A percentile compares a stretch with the other conserved stretches of the same genome.
These are phyloP conservation scores for Calameuta pallipes DNA, from an alignment of 2,888 invertebrate species.

Conservation along the genomic window DNA sequence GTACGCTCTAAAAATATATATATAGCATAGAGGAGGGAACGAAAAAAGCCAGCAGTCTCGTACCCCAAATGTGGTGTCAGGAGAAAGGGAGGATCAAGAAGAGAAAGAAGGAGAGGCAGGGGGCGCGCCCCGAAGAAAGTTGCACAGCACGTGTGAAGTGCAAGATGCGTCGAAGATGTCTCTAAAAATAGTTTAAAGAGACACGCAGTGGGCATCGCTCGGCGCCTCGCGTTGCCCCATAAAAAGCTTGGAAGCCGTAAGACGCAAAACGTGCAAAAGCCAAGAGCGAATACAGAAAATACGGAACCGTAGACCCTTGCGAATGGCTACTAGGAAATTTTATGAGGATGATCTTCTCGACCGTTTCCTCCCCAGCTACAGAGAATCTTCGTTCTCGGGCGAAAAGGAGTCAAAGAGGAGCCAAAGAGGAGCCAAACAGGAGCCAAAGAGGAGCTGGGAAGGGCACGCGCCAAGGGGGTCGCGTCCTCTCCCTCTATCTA, in stretches of 20 bases:
- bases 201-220: too few species aligned
- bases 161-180: constrained; percentile 34
- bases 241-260: too few species aligned
- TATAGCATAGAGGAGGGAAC: background rate
- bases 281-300: too few species aligned
- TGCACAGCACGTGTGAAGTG: constrained; percentile 36
- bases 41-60: constrained; percentile 1
- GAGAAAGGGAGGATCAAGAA: background rate
- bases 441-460: constrained; percentile 4
- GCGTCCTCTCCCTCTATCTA: constrained; percentile 7
- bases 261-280: too few species aligned
- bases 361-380: too few species aligned
- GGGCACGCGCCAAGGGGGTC: constrained; percentile 36
- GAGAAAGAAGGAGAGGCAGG: background rate
- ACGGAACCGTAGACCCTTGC: too few species aligned
- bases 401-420: background rate
- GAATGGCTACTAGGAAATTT: too few species aligned
- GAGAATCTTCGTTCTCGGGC: background rate
- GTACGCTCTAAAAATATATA: constrained; percentile 5
- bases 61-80: background rate
- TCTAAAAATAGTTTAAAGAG: constrained; percentile 31
- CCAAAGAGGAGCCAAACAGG: constrained; percentile 1
- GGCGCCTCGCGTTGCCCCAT: too few species aligned
- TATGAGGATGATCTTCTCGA: too few species aligned
- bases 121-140: constrained; percentile 38